Percentiles rank a stretch among this genome's conserved stretches.
Evolutionary conservation across 2,888 invertebrate genomes (phyloP).

Genomic region (Andrena fulva): DNA sequence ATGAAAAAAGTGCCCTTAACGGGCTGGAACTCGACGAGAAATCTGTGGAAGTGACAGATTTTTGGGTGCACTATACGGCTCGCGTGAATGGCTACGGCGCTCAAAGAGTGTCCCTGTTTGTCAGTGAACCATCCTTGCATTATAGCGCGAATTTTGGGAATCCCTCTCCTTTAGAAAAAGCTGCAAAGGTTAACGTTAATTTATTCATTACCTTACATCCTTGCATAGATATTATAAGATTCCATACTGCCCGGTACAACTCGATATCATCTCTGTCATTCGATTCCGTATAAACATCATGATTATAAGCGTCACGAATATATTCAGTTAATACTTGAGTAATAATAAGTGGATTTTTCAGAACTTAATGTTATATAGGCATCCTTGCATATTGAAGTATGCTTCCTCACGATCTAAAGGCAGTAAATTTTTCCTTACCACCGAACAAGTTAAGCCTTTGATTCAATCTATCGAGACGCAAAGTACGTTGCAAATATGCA

Average conservation of each 20-base stretch:
- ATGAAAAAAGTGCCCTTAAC: conserved; percentile 89
- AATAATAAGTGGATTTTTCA: conserved; percentile 84
- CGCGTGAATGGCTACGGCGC: conserved; percentile 87
- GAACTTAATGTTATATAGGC: conserved; percentile 94
- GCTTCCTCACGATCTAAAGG: conserved; percentile 92
- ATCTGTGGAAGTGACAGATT: conserved; percentile 91
- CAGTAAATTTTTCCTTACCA: conserved; percentile 91
- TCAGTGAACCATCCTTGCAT: conserved; percentile 89
- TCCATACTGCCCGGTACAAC: not conserved
- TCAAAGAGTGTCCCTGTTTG: conserved; percentile 90
- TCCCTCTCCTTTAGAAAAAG: conserved; percentile 90
- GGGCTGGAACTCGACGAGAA: conserved; percentile 92
- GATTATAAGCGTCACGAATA: too few relatives aligned
- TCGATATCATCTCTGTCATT: not conserved
- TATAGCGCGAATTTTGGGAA: conserved; percentile 82
- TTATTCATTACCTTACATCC: conserved; percentile 24
- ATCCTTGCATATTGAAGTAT: conserved; percentile 94
- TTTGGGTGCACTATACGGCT: conserved; percentile 90
- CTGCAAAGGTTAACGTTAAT: conserved; percentile 88
- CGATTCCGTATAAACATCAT: too few relatives aligned
- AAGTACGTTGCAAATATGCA: conserved; percentile 92
- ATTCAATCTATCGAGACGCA: conserved; percentile 88
- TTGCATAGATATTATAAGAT: not conserved
- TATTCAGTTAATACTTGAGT: not conserved
- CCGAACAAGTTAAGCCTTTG: conserved; percentile 93